phyloP scores from a whole-genome alignment of 1,140 invertebrate genomes.

The Cydia amplana region DNA sequence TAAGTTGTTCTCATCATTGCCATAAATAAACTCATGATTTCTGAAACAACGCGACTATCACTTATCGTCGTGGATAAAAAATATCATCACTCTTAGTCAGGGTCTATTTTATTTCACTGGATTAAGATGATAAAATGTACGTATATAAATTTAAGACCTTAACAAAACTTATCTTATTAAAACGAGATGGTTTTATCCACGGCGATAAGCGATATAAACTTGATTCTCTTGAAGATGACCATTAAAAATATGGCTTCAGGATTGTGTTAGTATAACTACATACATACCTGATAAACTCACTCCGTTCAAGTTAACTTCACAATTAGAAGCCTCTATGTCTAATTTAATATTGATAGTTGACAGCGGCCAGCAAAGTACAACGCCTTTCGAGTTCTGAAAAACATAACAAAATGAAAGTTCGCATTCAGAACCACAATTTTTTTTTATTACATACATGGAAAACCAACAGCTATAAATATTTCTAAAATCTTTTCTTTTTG shows the following conservation, averaged over 20 bases:
- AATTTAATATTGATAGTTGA: conserved; percentile 6
- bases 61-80: not conserved
- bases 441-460: too few relatives aligned
- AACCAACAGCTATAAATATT: too few relatives aligned
- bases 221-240: not conserved
- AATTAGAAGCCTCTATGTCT: conserved; percentile 6
- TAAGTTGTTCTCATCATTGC: not conserved
- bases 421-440: too few relatives aligned
- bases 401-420: not conserved
- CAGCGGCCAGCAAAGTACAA: not conserved
- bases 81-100: not conserved
- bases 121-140: not conserved
- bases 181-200: not conserved
- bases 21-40: not conserved
- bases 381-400: not conserved
- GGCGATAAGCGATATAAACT: not conserved
- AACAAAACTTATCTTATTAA: too few relatives aligned
- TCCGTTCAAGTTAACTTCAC: not conserved
- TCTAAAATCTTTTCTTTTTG: too few relatives aligned
- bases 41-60: not conserved
- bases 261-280: conserved; percentile 6
- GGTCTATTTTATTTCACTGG: not conserved
- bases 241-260: not conserved
- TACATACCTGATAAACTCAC: conserved; percentile 6
- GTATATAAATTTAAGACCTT: too few relatives aligned